These are phyloP conservation scores for Haliaeetus leucogaster DNA, from an alignment of 2,113 vertebrate species.

Conservation along the genomic window DNA sequence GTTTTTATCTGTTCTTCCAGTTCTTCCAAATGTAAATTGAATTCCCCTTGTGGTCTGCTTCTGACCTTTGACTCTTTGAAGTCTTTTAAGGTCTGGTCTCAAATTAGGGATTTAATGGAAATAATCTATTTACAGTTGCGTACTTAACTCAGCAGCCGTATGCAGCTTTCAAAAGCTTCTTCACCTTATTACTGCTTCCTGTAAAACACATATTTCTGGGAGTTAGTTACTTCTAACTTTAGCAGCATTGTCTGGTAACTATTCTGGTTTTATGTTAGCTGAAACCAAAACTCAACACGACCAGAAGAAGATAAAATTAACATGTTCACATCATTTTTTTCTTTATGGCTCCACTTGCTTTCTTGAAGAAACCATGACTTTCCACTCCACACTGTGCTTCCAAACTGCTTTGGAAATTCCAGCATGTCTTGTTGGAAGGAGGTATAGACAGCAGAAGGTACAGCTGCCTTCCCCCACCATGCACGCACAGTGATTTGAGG, in stretches of 20 bases:
- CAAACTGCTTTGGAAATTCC: background rate
- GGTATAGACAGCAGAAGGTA: background rate
- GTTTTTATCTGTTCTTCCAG: background rate
- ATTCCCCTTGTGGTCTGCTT: background rate
- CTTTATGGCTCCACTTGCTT: background rate
- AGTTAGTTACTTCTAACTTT: background rate
- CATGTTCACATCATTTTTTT: background rate
- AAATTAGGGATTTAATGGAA: background rate
- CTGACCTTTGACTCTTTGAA: background rate
- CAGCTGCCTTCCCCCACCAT: background rate
- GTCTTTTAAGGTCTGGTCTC: background rate
- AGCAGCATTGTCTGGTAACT: background rate
- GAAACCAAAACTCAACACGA: background rate
- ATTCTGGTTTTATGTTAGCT: background rate
- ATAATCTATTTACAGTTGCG: background rate
- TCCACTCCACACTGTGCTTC: background rate
- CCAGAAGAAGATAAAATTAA: background rate
- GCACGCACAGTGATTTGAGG: background rate
- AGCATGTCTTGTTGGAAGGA: background rate
- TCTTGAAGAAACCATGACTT: background rate
- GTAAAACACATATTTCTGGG: background rate
- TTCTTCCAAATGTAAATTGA: background rate
- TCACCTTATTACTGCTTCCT: background rate
- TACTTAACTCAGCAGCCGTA: background rate
- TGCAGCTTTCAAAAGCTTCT: background rate